Conservation (phyloP, 1,140 invertebrate species). For the Propsilocerus akamusi region DNA sequence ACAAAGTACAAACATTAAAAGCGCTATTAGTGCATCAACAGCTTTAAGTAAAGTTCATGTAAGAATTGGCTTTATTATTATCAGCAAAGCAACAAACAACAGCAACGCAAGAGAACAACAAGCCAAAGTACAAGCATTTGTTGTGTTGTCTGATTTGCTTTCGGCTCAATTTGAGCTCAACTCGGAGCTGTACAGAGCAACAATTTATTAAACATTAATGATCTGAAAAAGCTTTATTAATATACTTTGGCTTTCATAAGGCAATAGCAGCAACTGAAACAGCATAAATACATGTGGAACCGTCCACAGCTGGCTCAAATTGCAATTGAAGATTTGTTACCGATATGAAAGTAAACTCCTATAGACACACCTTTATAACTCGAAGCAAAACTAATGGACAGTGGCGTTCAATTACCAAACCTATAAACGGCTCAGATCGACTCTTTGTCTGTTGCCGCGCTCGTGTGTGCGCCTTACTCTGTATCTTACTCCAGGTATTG, state of each 20-base stretch:
- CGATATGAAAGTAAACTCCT: conserved; percentile 4
- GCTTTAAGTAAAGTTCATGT: background rate
- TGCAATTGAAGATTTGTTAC: conserved; percentile 4
- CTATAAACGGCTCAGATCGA: background rate
- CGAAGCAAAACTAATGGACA: background rate
- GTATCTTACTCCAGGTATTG: no score
- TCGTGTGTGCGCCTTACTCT: no score
- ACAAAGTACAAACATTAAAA: no score
- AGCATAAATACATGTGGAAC: background rate
- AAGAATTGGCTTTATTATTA: background rate
- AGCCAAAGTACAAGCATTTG: no score
- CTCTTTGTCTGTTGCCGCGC: no score
- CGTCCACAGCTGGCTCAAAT: background rate
- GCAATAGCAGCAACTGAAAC: background rate
- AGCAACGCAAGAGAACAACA: no score
- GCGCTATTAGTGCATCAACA: no score
- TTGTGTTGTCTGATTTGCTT: background rate
- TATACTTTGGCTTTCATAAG: background rate
- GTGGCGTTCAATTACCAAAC: background rate
- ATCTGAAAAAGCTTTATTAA: conserved; percentile 1
- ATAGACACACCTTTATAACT: conserved; percentile 2
- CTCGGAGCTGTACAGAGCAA: background rate
- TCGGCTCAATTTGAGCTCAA: no score
- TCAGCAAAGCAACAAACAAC: background rate
- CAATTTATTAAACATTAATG: conserved; percentile 1